Conservation (phyloP, 2,888 invertebrate genomes). For the Atherix ibis region DNA sequence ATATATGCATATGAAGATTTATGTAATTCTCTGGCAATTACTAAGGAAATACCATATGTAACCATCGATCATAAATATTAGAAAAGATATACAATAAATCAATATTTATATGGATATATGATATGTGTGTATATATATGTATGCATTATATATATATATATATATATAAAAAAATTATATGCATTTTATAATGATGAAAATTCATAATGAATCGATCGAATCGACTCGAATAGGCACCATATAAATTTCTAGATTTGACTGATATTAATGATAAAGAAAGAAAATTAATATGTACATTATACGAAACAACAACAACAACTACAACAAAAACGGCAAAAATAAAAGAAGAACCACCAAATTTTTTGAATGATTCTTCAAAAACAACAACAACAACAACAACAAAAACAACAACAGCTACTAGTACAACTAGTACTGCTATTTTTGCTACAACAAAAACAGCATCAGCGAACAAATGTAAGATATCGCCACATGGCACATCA, state of each 20-base stretch:
- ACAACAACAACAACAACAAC: slow-evolving; percentile 8
- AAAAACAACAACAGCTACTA: no score
- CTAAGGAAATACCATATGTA: no score
- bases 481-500: slow-evolving; percentile 5
- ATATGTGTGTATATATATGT: no score
- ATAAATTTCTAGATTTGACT: slow-evolving; percentile 59
- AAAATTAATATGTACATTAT: slow-evolving; percentile 44
- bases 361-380: slow-evolving; percentile 7
- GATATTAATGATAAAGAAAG: slow-evolving; percentile 54
- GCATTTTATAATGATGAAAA: not conserved
- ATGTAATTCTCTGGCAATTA: no score
- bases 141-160: no score
- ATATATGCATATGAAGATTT: no score
- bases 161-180: not conserved
- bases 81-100: no score
- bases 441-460: slow-evolving; percentile 3
- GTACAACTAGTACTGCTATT: slow-evolving; percentile 3
- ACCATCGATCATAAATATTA: no score
- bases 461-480: slow-evolving; percentile 2
- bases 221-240: slow-evolving; percentile 38
- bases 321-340: slow-evolving; percentile 10
- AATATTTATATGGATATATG: no score
- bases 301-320: slow-evolving; percentile 16
- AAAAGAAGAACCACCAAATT: slow-evolving; percentile 7
- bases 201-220: no score